Conservation (phyloP, 2,113 vertebrate species). For the Daubentonia madagascariensis region DNA sequence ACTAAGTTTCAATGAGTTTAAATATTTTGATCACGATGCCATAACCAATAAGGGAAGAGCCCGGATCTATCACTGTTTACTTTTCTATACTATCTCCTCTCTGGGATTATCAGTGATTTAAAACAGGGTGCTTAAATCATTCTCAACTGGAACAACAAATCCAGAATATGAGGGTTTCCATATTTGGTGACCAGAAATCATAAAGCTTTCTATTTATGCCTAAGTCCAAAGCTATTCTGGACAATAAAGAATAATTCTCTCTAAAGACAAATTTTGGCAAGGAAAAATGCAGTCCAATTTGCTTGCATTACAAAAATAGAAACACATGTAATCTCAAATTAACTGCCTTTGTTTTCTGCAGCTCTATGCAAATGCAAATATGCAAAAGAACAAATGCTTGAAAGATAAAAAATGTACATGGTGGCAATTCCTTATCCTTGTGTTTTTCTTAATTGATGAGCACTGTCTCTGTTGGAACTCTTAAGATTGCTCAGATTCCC, state of each 20-base stretch:
- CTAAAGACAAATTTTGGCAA: constrained; percentile 65
- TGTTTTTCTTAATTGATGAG: constrained; percentile 32
- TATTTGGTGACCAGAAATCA: constrained; percentile 49
- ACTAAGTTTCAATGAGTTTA: background rate
- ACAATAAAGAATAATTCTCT: constrained; percentile 31
- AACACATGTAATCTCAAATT: constrained; percentile 60
- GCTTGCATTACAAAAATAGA: constrained; percentile 58
- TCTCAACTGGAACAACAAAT: background rate
- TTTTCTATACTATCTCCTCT: background rate
- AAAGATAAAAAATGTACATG: constrained; percentile 38
- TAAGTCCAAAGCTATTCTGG: constrained; percentile 46
- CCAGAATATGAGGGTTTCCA: background rate
- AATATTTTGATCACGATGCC: background rate
- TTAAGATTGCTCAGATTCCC: background rate
- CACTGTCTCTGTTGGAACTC: background rate
- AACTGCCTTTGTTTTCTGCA: constrained; percentile 50
- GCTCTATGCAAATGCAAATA: constrained; percentile 51
- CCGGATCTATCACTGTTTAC: background rate
- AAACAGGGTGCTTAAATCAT: background rate
- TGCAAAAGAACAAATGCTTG: constrained; percentile 55
- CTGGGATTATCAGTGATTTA: background rate
- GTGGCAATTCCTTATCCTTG: background rate
- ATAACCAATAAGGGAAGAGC: background rate
- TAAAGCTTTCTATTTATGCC: constrained; percentile 51
- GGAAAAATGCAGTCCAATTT: constrained; percentile 43